phyloP scores from a whole-genome alignment of 2,113 vertebrate genomes.

The Oreochromis spilurus region DNA sequence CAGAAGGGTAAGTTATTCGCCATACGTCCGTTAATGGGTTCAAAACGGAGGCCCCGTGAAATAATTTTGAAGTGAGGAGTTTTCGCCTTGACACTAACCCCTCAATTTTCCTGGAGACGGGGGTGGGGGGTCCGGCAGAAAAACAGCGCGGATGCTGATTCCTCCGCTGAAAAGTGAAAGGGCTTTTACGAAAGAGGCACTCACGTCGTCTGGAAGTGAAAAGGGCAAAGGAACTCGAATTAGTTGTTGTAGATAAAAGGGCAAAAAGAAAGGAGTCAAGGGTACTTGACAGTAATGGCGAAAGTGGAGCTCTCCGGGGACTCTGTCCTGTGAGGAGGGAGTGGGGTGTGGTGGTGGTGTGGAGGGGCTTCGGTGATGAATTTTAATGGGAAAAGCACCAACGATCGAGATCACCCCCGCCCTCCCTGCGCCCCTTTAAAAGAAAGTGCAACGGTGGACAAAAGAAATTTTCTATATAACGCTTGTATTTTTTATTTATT shows the following conservation, averaged over 20 bases:
- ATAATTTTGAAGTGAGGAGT: conserved; percentile 92
- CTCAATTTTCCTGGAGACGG: conserved; percentile 82
- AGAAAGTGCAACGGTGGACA: conserved; percentile 70
- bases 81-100: conserved; percentile 94
- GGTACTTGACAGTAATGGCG: conserved; percentile 99
- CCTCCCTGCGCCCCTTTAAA: not conserved
- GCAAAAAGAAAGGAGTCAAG: conserved; percentile 98
- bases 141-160: conserved; percentile 30
- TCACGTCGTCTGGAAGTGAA: conserved; percentile 90
- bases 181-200: conserved; percentile 79
- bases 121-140: not conserved
- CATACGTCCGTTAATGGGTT: conserved; percentile 82
- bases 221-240: conserved; percentile 98
- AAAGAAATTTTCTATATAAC: conserved; percentile 69
- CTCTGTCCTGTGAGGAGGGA: conserved; percentile 64
- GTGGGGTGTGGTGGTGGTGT: not conserved
- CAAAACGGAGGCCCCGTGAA: conserved; percentile 71
- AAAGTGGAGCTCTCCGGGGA: conserved; percentile 90
- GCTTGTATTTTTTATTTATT: conserved; percentile 16
- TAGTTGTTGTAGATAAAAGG: conserved; percentile 99
- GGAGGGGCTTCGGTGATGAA: conserved; percentile 79
- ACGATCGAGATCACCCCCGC: conserved; percentile 68
- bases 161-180: conserved; percentile 55
- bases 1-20: conserved; percentile 87
- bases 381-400: conserved; percentile 83